A percentile compares a stretch with the other conserved stretches of the same genome.
Evolutionary conservation across 2,888 invertebrate genomes (phyloP).

Genomic region (Fragum whitleyi): DNA sequence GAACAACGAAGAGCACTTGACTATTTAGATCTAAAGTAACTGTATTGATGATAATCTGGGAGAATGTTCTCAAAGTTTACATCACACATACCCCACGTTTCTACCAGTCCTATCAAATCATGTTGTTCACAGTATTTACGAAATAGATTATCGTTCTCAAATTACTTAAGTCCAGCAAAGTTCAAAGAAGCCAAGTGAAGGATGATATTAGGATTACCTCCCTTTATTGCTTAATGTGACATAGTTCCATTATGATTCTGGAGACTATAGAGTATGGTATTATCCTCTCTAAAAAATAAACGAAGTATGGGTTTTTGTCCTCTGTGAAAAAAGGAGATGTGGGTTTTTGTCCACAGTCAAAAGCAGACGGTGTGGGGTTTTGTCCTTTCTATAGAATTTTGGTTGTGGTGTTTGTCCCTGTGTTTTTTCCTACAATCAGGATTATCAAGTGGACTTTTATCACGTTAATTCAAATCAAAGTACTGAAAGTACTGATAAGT

Average conservation of each 20-base stretch:
- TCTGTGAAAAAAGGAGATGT: no score
- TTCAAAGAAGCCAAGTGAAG: background rate
- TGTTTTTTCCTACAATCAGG: no score
- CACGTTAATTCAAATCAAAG: no score
- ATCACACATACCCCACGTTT: constrained; percentile 12
- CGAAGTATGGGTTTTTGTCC: no score
- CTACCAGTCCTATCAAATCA: constrained; percentile 6
- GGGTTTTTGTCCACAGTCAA: no score
- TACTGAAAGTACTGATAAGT: no score
- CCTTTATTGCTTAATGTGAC: background rate
- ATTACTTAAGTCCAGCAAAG: background rate
- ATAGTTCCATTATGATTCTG: background rate
- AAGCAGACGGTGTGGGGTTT: no score
- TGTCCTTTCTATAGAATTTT: no score
- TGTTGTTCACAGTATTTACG: background rate
- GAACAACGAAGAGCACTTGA: background rate
- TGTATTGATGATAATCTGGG: constrained; percentile 1
- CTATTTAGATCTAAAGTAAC: background rate
- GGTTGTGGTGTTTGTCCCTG: no score
- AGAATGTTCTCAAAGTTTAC: constrained; percentile 8
- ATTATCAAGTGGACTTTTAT: no score
- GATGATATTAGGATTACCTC: background rate
- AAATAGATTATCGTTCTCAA: constrained; percentile 2
- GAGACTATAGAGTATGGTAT: no score
- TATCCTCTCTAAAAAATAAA: no score